Evolutionary conservation across 1,140 invertebrate genomes (phyloP).

Genomic region (Scaptomyza pallida): DNA sequence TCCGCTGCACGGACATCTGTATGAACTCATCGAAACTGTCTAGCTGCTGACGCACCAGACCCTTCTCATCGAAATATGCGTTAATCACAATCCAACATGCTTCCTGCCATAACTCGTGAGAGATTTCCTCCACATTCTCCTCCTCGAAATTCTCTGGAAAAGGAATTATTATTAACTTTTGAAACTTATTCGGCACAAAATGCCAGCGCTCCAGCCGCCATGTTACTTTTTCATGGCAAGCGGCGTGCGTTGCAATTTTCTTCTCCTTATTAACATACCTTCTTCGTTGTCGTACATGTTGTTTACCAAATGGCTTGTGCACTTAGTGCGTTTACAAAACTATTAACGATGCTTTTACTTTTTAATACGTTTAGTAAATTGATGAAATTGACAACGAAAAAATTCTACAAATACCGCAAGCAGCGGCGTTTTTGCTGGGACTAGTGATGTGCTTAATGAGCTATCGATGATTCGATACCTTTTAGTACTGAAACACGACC

Average conservation of each 20-base stretch:
- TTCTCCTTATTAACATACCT: conserved; percentile 44
- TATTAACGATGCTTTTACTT: not conserved
- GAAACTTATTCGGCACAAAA: conserved; percentile 12
- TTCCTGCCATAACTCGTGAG: conserved; percentile 98
- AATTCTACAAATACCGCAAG: conserved; percentile 33
- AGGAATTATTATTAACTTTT: not conserved
- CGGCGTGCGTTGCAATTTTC: conserved; percentile 35
- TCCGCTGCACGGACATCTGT: conserved; percentile 99
- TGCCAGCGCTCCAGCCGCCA: conserved; percentile 65
- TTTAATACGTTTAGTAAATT: conserved; percentile 6
- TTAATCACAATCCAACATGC: conserved; percentile 99
- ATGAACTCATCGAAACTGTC: conserved; percentile 99
- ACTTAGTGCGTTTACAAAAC: conserved; percentile 12
- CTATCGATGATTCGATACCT: not conserved
- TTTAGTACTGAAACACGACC: not conserved
- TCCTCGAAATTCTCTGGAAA: conserved; percentile 73
- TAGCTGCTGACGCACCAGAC: conserved; percentile 98
- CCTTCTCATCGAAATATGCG: conserved; percentile 99
- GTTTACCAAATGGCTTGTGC: conserved; percentile 38
- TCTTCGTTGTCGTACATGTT: conserved; percentile 83
- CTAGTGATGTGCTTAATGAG: conserved; percentile 12
- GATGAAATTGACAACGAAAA: conserved; percentile 47
- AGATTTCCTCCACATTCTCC: conserved; percentile 91
- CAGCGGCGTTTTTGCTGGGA: conserved; percentile 46
- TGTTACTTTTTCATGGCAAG: conserved; percentile 38